Conservation (phyloP, 2,888 invertebrate genomes). For the Drosophila paranaensis region DNA sequence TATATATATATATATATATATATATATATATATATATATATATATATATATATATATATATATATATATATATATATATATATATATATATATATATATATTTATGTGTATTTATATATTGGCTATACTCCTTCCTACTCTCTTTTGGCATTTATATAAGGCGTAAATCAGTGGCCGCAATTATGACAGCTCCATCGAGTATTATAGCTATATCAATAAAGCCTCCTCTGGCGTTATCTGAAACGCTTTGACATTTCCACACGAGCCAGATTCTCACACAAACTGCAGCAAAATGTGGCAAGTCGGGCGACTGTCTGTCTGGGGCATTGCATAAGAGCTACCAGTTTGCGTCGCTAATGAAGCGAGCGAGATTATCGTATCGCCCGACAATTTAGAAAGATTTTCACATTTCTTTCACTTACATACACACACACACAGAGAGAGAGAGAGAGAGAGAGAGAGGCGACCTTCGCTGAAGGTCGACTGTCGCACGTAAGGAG, state of each 20-base stretch:
- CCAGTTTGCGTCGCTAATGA: conserved; percentile 50
- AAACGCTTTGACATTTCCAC: background rate
- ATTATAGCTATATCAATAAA: background rate
- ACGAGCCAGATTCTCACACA: conserved; percentile 49
- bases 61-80: too few species aligned
- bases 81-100: too few species aligned
- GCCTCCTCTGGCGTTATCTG: background rate
- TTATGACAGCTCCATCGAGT: background rate
- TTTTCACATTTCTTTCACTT: conserved; percentile 40
- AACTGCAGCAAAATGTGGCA: conserved; percentile 28
- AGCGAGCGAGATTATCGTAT: background rate
- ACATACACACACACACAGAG: conserved; percentile 23
- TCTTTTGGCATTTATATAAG: background rate
- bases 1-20: too few species aligned
- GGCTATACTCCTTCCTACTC: background rate
- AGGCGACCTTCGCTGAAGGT: conserved; percentile 51
- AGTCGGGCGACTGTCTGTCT: conserved; percentile 25
- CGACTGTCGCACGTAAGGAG: conserved; percentile 8
- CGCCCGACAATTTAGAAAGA: conserved; percentile 42
- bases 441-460: background rate
- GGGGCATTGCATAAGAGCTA: conserved; percentile 51
- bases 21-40: too few species aligned
- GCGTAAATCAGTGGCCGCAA: too few species aligned
- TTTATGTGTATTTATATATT: background rate
- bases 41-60: too few species aligned